Percentiles rank a stretch among this genome's conserved stretches.
Conservation (phyloP, 2,113 vertebrate genomes). For the Myodes glareolus region DNA sequence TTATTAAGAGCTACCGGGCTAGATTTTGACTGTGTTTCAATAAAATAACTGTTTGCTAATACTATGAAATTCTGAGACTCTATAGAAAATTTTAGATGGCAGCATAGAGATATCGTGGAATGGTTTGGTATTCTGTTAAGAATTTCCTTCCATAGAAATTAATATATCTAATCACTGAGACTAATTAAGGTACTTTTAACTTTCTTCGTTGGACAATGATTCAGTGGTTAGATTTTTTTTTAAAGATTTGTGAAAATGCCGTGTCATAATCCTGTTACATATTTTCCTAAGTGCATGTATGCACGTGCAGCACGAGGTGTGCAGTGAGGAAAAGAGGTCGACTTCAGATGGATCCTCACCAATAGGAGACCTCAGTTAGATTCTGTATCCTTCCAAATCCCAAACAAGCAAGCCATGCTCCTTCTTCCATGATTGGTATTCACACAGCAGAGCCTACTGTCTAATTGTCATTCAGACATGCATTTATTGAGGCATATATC, state of each 20-base stretch:
- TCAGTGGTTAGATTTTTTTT: background rate
- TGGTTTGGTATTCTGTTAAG: conserved; percentile 24
- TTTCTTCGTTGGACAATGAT: background rate
- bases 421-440: background rate
- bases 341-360: background rate
- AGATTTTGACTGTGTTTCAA: conserved; percentile 58
- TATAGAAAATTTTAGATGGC: conserved; percentile 43
- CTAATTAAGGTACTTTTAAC: background rate
- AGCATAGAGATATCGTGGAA: conserved; percentile 45
- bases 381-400: background rate
- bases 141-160: background rate
- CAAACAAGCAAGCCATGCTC: background rate
- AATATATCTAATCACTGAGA: conserved; percentile 10
- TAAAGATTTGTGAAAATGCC: conserved; percentile 21
- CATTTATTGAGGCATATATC: background rate
- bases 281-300: background rate
- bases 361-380: background rate
- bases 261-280: background rate
- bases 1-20: conserved; percentile 43
- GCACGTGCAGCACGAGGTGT: background rate
- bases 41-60: conserved; percentile 54
- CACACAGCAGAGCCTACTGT: background rate
- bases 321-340: background rate
- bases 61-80: conserved; percentile 44
- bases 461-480: background rate